These are phyloP conservation scores for Mico argentatus DNA, from an alignment of 2,797 vertebrate genomes.

Conservation along the genomic window DNA sequence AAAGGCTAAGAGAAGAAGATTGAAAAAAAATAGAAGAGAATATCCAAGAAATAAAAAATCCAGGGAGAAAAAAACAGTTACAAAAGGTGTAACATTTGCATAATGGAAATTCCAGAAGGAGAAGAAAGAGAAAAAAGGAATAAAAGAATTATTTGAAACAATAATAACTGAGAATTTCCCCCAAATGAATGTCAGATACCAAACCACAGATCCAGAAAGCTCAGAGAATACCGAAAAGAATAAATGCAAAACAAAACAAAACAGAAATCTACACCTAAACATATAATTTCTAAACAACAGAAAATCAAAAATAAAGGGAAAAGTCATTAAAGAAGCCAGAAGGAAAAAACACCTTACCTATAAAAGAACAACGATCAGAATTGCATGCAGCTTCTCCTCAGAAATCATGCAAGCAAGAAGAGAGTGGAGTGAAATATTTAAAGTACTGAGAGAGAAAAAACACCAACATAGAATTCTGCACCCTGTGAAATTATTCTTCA, in stretches of 20 bases:
- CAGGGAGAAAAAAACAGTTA: too few relatives aligned
- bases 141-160: neutral
- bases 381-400: neutral
- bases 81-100: neutral
- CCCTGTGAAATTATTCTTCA: too few relatives aligned
- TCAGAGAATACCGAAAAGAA: neutral
- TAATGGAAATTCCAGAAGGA: neutral
- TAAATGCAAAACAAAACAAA: rapidly evolving
- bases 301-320: neutral
- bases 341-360: neutral
- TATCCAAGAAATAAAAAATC: neutral
- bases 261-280: neutral
- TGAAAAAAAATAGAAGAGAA: neutral
- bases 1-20: neutral
- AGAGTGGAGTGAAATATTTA: too few relatives aligned
- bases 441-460: too few relatives aligned
- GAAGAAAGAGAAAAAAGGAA: neutral
- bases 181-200: neutral
- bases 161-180: neutral
- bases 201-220: neutral
- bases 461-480: too few relatives aligned
- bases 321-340: neutral
- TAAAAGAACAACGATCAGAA: neutral
- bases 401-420: too few relatives aligned
- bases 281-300: neutral